Evolutionary conservation across 2,888 invertebrate genomes (phyloP), one percentile per base, ranked within the genome.

Genomic region (Reticulitermes lucifugus): DNA sequence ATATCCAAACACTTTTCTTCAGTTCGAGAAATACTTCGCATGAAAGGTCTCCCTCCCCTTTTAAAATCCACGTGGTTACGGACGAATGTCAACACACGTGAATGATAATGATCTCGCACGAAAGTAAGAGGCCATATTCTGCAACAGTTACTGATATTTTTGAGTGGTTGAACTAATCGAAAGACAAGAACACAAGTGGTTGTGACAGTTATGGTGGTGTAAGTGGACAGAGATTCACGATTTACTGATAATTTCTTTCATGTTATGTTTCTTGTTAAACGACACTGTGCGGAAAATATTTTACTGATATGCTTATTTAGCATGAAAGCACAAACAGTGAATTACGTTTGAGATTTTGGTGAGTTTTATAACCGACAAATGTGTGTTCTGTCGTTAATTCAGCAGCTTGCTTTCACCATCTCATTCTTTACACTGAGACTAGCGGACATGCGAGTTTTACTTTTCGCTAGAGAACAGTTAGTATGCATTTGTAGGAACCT

Each of bases 31-130:
- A 21, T 46, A 77, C 12, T n/a, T 43, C 41, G n/a, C 43, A 0
- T 73, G 6, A 73, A 73, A 35, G 4, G 1, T 10, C 43, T 77
- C 41, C 25, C 10, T 77, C 41, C 25, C 10, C 3, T n/a, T 77
- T 77, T 46, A 43, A 77, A 77, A n/a, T 77, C 77, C 77, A 77
- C 77, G 77, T 77, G 77, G 73, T 73, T 73, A 35, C 35, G 21
- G 73, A 29, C 70, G 29, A 25, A 14, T 25, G 65, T 65, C 65
- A 65, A 25, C n/a, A 65, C 6, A 65, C 25, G 65, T 65, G 4
- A 51, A 14, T 60, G 60, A 60, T 21, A 60, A 21, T 22, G 14
- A 21, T 21, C 12, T 60, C 6, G n/a, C n/a, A n/a, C 14, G n/a
- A 65, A 14, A 55, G 14, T 55, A 55, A 55, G 1, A 55, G 18